These are phyloP conservation scores for Solenodon paradoxus DNA, from an alignment of 2,113 vertebrate genomes.

Conservation along the genomic window DNA sequence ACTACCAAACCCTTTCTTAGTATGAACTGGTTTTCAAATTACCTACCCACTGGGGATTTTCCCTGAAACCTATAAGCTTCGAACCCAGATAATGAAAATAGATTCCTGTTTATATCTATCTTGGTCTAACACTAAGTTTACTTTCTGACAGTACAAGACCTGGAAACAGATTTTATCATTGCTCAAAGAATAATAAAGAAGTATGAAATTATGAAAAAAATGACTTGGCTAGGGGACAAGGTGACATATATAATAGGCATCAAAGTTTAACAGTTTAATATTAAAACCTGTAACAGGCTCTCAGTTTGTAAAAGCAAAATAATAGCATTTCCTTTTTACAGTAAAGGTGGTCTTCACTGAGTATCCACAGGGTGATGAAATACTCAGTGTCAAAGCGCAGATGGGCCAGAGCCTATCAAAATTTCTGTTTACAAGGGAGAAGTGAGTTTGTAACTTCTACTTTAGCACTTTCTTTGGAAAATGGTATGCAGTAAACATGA, in stretches of 20 bases:
- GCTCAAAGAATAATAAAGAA: constrained; percentile 29
- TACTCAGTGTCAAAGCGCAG: background rate
- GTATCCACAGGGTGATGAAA: background rate
- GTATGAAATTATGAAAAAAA: background rate
- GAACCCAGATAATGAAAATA: constrained; percentile 4
- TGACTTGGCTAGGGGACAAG: background rate
- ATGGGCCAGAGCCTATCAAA: background rate
- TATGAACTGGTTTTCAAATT: background rate
- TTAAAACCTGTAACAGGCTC: background rate
- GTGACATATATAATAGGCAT: background rate
- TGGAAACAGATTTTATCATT: background rate
- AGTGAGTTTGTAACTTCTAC: background rate
- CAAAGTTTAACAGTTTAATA: background rate
- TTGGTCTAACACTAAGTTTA: background rate
- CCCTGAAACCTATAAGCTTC: constrained; percentile 20
- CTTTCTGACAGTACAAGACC: background rate
- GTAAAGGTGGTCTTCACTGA: background rate
- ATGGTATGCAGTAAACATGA: background rate
- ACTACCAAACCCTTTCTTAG: background rate
- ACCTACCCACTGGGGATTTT: background rate
- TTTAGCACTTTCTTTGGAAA: background rate
- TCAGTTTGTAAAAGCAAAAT: background rate
- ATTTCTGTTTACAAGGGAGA: background rate
- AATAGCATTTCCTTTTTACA: background rate
- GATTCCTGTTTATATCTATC: background rate